Evolutionary conservation across 2,888 invertebrate species (phyloP).

Genomic region (Philaethria dido): DNA sequence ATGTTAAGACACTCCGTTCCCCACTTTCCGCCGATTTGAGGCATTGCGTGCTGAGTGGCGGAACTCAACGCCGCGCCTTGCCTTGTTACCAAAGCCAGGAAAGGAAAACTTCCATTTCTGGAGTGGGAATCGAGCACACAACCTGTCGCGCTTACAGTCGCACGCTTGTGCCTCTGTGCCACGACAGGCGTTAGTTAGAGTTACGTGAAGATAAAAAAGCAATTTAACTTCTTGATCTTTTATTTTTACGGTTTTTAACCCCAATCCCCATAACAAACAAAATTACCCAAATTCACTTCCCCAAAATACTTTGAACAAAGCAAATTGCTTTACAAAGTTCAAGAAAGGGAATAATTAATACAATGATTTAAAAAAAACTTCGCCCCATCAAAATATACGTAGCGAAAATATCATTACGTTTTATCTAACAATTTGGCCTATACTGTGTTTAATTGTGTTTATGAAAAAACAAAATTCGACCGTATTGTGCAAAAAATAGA

Average conservation of each 20-base stretch:
- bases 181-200: too few species aligned
- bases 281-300: constrained; percentile 34
- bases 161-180: too few species aligned
- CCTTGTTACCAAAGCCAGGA: too few species aligned
- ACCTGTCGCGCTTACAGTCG: too few species aligned
- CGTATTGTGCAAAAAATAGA: constrained; percentile 18
- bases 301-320: constrained; percentile 35
- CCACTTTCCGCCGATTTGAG: too few species aligned
- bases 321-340: constrained; percentile 4
- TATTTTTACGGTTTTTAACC: constrained; percentile 11
- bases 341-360: constrained; percentile 11
- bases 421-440: constrained; percentile 36
- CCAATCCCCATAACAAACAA: constrained; percentile 27
- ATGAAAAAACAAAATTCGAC: not conserved
- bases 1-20: too few species aligned
- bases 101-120: too few species aligned
- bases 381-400: constrained; percentile 8
- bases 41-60: too few species aligned
- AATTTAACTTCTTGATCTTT: constrained; percentile 9
- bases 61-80: too few species aligned
- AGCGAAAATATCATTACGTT: constrained; percentile 36
- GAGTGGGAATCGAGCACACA: too few species aligned
- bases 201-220: not conserved
- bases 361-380: constrained; percentile 8
- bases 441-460: constrained; percentile 42